Evolutionary conservation across 1,140 invertebrate genomes (phyloP).

Genomic region (Zaprionus camerounensis): DNA sequence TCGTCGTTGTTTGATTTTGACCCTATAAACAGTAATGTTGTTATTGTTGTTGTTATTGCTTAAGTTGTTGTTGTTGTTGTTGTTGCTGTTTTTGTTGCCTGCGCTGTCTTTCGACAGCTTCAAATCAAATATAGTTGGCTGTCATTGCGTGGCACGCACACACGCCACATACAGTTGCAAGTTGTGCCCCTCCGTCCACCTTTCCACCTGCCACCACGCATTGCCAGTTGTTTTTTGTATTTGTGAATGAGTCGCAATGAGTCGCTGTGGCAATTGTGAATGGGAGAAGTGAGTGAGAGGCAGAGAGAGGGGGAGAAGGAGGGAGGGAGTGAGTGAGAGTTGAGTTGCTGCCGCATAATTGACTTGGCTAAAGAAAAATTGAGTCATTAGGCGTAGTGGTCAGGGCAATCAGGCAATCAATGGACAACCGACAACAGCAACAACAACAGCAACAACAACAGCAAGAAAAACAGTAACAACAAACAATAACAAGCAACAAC

Average conservation of each 20-base stretch:
- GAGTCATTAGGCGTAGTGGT: slow-evolving; percentile 70
- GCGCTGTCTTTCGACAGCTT: slow-evolving; percentile 65
- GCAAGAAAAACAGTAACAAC: not conserved
- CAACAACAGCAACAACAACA: slow-evolving; percentile 11
- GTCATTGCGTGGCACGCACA: slow-evolving; percentile 70
- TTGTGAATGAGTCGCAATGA: slow-evolving; percentile 51
- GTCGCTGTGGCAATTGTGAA: slow-evolving; percentile 56
- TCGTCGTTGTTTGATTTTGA: too few species aligned
- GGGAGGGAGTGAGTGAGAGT: not conserved
- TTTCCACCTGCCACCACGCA: not conserved
- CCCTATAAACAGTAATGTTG: too few species aligned
- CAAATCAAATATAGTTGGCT: slow-evolving; percentile 72
- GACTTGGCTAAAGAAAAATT: slow-evolving; percentile 64
- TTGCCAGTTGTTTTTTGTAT: slow-evolving; percentile 3
- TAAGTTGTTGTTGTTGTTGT: slow-evolving; percentile 16
- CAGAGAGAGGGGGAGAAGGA: too few species aligned
- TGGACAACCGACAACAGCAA: slow-evolving; percentile 20
- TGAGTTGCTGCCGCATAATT: slow-evolving; percentile 55
- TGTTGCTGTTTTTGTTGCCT: slow-evolving; percentile 14
- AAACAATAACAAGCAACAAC: slow-evolving; percentile 17
- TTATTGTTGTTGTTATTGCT: not conserved
- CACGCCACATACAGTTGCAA: slow-evolving; percentile 19
- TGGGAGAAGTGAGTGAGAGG: slow-evolving; percentile 1
- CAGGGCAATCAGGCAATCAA: slow-evolving; percentile 55
- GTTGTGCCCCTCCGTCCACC: not conserved